Percentiles rank a stretch among this genome's conserved stretches.
phyloP scores from a whole-genome alignment of 1,140 invertebrate species.

The Drosophila aff. region DNA sequence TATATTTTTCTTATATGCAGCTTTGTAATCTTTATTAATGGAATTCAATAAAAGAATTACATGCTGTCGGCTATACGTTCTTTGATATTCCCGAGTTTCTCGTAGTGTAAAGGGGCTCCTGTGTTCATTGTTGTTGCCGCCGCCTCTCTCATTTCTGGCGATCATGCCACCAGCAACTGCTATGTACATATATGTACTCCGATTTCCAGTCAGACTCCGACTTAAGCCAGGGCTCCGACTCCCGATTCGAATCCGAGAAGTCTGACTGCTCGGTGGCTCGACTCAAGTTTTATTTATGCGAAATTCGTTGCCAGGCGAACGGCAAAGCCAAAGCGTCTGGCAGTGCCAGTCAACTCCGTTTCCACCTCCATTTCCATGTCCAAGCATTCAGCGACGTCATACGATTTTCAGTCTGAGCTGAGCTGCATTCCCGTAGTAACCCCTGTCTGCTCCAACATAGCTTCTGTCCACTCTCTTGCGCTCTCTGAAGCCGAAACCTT shows the following conservation, averaged over 20 bases:
- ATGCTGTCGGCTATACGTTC: neutral
- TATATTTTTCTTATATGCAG: neutral
- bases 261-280: slow-evolving; percentile 4
- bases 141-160: slow-evolving; percentile 47
- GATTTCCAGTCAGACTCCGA: slow-evolving; percentile 22
- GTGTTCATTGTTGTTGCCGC: slow-evolving; percentile 37
- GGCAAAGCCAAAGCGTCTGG: slow-evolving; percentile 46
- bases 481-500: slow-evolving; percentile 39
- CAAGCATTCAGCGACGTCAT: slow-evolving; percentile 39
- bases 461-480: slow-evolving; percentile 11
- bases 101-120: slow-evolving; percentile 16
- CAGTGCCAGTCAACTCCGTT: slow-evolving; percentile 42
- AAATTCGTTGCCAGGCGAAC: slow-evolving; percentile 40
- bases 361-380: slow-evolving; percentile 39
- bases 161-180: slow-evolving; percentile 45
- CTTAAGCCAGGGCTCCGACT: slow-evolving; percentile 34
- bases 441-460: neutral
- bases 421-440: slow-evolving; percentile 6
- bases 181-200: slow-evolving; percentile 4
- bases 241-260: slow-evolving; percentile 5
- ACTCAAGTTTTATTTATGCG: slow-evolving; percentile 57
- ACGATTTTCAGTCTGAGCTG: slow-evolving; percentile 32
- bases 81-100: slow-evolving; percentile 21
- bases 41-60: neutral
- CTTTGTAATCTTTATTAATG: slow-evolving; percentile 12